Evolutionary conservation across 1,140 invertebrate genomes (phyloP).

Genomic region (Zaprionus capensis): DNA sequence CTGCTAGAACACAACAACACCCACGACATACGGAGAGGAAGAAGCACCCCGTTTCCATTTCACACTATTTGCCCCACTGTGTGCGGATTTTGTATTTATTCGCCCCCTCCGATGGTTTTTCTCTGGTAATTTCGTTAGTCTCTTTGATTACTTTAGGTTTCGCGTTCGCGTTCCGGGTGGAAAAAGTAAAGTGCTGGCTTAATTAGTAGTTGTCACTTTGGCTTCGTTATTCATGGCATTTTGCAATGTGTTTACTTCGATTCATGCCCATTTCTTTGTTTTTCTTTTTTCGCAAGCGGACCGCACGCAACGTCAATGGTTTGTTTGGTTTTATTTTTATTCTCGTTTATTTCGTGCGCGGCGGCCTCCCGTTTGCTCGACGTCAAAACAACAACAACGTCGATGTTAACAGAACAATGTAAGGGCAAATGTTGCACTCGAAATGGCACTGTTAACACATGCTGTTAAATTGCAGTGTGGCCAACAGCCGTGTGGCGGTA

Average conservation of each 20-base stretch:
- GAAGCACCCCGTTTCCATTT: slow-evolving; percentile 61
- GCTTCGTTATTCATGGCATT: slow-evolving; percentile 14
- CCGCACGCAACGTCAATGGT: slow-evolving; percentile 24
- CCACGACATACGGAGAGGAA: slow-evolving; percentile 19
- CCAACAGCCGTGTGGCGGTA: background rate
- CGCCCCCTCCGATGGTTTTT: slow-evolving; percentile 26
- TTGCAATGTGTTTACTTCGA: slow-evolving; percentile 15
- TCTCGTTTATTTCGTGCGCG: slow-evolving; percentile 35
- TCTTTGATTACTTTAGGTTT: slow-evolving; percentile 37
- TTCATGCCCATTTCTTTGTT: slow-evolving; percentile 10
- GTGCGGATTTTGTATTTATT: slow-evolving; percentile 18
- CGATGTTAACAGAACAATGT: slow-evolving; percentile 13
- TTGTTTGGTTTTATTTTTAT: slow-evolving; percentile 28
- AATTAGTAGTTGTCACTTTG: slow-evolving; percentile 25
- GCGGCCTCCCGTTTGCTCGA: slow-evolving; percentile 29
- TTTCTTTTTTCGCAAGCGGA: slow-evolving; percentile 26
- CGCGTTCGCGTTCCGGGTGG: slow-evolving; percentile 12
- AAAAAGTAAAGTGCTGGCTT: slow-evolving; percentile 31
- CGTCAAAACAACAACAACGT: slow-evolving; percentile 41
- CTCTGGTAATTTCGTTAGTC: slow-evolving; percentile 22
- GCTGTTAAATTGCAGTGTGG: slow-evolving; percentile 11
- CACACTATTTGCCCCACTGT: slow-evolving; percentile 31
- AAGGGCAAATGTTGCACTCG: slow-evolving; percentile 20
- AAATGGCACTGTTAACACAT: slow-evolving; percentile 21
- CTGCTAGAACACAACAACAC: slow-evolving; percentile 34